Conservation (phyloP, 2,888 invertebrate species). For the Himalopsyche anomala region DNA sequence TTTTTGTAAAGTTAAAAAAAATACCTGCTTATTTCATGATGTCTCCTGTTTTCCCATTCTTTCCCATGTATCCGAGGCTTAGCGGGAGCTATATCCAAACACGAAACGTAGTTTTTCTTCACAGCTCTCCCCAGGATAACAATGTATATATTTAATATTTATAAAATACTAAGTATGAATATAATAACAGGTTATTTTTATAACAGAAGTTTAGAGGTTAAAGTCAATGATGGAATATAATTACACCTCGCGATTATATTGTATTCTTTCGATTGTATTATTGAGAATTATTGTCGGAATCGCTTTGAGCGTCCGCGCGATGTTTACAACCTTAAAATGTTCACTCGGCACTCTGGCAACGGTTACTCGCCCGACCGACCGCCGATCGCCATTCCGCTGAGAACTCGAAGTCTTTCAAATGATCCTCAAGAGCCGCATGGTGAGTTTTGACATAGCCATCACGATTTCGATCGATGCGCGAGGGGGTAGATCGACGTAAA, state of each 20-base stretch:
- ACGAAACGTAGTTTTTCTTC: constrained; percentile 33
- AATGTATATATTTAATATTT: constrained; percentile 15
- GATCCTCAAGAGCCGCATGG: constrained; percentile 51
- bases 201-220: neutral
- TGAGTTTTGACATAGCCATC: constrained; percentile 55
- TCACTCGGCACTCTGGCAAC: constrained; percentile 54
- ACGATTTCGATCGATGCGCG: constrained; percentile 54
- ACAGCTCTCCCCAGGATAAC: constrained; percentile 10
- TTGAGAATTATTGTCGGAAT: neutral
- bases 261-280: constrained; percentile 17
- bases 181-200: constrained; percentile 35
- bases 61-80: constrained; percentile 53
- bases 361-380: constrained; percentile 48
- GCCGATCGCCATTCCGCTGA: constrained; percentile 14
- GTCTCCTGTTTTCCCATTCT: constrained; percentile 64
- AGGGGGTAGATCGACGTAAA: constrained; percentile 54
- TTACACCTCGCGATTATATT: neutral
- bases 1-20: constrained; percentile 1
- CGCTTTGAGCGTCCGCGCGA: constrained; percentile 20
- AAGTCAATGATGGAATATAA: neutral
- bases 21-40: constrained; percentile 65
- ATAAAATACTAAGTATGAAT: neutral
- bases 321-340: constrained; percentile 58
- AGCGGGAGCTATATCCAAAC: constrained; percentile 41
- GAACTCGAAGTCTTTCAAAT: constrained; percentile 48